Evolutionary conservation across 37 sponge, comb jelly and placozoan genomes (phyloP), one percentile per base, ranked within the genome.

Genomic region (Agelas oroides): DNA sequence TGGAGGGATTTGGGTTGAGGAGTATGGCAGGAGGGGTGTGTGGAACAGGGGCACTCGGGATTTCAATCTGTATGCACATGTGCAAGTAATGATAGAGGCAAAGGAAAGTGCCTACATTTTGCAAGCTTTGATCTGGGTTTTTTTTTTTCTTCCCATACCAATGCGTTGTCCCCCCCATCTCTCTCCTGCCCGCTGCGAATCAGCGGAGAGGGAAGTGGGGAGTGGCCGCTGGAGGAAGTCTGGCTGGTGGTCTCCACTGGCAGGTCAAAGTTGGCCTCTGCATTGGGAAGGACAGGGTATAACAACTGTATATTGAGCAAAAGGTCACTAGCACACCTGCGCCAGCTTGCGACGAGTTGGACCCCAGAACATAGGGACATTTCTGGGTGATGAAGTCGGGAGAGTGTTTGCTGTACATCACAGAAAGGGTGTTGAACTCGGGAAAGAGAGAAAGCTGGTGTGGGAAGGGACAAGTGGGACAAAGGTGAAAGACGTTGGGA

Each of bases 381-480:
- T 78, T 54, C 70, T 86, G 90, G 0, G 70, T 23, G 57, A 97
- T 89, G 80, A 97, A 97, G 59, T 89, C 63, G 1, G 46, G 24
- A 27, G 95, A 83, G 18, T 71, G 79, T 31, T 90, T 76, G 13
- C 86, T 76, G 77, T 97, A 97, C 84, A 97, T 92, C 66, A 94
- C 93, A 24, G 97, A 83, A 39, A 97, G 79, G 2, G 93, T 85
- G 86, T 97, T 97, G 91, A 97, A 97, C 79, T 97, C 93, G 1
- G 82, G 56, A 71, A 89, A 94, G 62, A 97, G 76, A 23, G 87
- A 76, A 37, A 86, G 73, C 96, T 95, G 79, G 24, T 59, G 59
- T n/a, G 58, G 30, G 20, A 76, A 54, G n/a, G n/a, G n/a, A n/a
- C n/a, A n/a, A n/a, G n/a, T n/a, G n/a, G n/a, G n/a, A n/a, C n/a